phyloP scores from a whole-genome alignment of 2,797 vertebrate genomes.

The Malacoraja senta region DNA sequence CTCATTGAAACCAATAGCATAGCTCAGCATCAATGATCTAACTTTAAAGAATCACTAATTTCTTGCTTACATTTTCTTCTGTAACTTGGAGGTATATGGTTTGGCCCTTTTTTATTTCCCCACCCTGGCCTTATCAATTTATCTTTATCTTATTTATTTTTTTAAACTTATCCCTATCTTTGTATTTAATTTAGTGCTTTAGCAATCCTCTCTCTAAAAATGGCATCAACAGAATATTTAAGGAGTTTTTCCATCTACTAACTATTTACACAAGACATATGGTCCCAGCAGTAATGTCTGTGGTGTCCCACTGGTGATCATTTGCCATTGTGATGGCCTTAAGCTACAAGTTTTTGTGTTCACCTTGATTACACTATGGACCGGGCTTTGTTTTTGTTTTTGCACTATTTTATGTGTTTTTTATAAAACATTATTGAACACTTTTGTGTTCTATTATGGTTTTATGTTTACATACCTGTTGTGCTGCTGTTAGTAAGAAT shows the following conservation, averaged over 20 bases:
- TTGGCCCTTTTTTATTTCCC: background rate
- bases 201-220: background rate
- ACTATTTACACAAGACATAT: background rate
- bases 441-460: no score
- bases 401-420: no score
- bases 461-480: no score
- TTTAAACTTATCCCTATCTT: background rate
- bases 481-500: no score
- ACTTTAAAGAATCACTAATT: background rate
- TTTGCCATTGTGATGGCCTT: background rate
- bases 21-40: background rate
- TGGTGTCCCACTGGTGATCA: no score
- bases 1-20: background rate
- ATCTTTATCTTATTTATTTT: background rate
- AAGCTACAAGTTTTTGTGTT: no score
- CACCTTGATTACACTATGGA: no score
- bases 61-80: background rate
- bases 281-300: background rate
- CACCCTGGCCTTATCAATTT: background rate
- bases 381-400: background rate
- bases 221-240: background rate
- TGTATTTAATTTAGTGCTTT: background rate
- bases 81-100: background rate
- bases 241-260: background rate
- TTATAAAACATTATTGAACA: no score